Base-by-base conservation (phyloP, 92 coral and sea anemone species). In the Bergia sp. region DNA sequence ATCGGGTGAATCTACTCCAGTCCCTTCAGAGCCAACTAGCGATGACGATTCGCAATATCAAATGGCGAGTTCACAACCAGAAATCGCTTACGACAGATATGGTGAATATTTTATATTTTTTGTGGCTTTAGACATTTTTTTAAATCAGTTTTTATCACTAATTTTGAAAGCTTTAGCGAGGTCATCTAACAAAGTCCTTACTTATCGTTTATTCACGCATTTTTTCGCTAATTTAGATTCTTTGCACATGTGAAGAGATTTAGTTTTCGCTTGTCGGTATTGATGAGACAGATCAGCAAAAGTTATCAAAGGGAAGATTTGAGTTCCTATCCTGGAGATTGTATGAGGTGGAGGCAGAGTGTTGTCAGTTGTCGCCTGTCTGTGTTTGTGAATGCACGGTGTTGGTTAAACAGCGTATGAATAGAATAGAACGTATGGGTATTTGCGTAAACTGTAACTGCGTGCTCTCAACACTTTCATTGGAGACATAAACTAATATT, bases 1-100 rank as follows among this genome's bases (percentile, higher is more conserved):
- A 21, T 94, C 96, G 0, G 96, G 92, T 47, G 66, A 91, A 84
- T 81, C 85, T 5, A 92, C 96, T 18, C 98, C 98, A 44, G 88
- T 88, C 39, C 95, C 86, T 76, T 93, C 95, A 1, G 90, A 91
- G 29, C 86, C 58, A 84, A 84, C 87, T 69, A 84, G 87, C 41
- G 87, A 71, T 2, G 87, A 84, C 38, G 87, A 84, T 73, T 45
- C 87, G 1, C 79, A 84, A 36, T 84, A 84, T 84, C 66, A 84
- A 69, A n/a, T 69, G 77, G 87, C 79, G 29, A 71, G 67, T 71
- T 69, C 87, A n/a, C 77, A 44, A 37, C 87, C 61, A 71, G 79
- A 84, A 15, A 47, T 84, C 79, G 36, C 77, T 29, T 71, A 45
- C 87, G 87, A 84, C 87, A 69, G 13, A 84, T 84, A 84, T 49